Conservation (phyloP, 2,113 vertebrate genomes). For the Phoxinus phoxinus region DNA sequence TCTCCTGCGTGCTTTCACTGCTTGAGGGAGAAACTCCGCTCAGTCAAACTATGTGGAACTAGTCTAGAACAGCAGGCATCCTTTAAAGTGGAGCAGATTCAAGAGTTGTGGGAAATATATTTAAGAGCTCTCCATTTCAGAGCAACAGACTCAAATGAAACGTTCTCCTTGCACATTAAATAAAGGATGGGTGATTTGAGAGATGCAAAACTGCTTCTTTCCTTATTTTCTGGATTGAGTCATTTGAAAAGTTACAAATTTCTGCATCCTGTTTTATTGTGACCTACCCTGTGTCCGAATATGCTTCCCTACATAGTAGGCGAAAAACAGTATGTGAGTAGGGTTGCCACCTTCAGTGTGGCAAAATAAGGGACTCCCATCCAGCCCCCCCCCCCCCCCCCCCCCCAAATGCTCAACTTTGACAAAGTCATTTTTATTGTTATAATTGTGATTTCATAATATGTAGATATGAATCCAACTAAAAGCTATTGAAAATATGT, state of each 20-base stretch:
- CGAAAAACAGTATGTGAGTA: not conserved
- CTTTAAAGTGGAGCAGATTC: constrained; percentile 13
- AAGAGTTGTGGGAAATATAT: constrained; percentile 26
- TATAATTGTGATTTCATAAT: too few relatives aligned
- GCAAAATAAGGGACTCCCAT: too few relatives aligned
- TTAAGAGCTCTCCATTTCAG: constrained; percentile 27
- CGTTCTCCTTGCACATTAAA: not conserved
- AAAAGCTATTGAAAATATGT: too few relatives aligned
- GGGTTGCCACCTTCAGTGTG: too few relatives aligned
- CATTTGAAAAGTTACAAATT: not conserved
- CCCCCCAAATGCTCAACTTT: too few relatives aligned
- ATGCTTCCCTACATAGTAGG: not conserved
- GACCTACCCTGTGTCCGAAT: not conserved
- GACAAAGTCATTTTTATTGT: too few relatives aligned
- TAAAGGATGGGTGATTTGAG: constrained; percentile 27
- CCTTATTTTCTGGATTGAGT: not conserved
- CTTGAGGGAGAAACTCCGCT: constrained; percentile 8
- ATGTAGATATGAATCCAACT: too few relatives aligned
- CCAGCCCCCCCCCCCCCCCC: too few relatives aligned
- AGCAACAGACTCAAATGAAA: constrained; percentile 19
- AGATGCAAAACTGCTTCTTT: not conserved
- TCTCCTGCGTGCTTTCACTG: constrained; percentile 18
- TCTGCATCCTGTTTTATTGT: not conserved
- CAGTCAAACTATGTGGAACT: constrained; percentile 3
- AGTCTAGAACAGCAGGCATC: constrained; percentile 30